Evolutionary conservation across 2,113 vertebrate genomes (phyloP).

Genomic region (Miniopterus natalensis): DNA sequence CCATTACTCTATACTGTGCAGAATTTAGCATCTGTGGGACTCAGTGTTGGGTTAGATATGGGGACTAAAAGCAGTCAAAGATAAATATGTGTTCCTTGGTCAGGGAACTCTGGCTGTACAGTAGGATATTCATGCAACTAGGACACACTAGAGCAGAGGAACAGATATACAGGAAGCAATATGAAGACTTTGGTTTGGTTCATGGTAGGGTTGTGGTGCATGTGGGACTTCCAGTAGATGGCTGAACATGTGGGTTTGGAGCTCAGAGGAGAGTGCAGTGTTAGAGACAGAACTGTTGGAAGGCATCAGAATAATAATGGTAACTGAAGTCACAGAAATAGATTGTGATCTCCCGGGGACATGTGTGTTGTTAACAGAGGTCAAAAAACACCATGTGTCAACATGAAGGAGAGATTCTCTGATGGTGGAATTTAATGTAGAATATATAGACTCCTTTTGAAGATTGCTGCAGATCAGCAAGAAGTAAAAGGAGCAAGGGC

Average conservation of each 20-base stretch:
- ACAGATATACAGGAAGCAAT: background rate
- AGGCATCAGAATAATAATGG: background rate
- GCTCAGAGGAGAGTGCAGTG: background rate
- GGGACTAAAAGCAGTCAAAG: background rate
- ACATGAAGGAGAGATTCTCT: slow-evolving; percentile 11
- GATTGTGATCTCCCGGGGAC: background rate
- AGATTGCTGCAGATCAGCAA: background rate
- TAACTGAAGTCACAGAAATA: background rate
- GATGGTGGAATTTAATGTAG: background rate
- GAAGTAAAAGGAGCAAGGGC: background rate
- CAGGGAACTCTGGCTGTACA: background rate
- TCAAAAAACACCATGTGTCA: background rate
- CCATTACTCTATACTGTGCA: background rate
- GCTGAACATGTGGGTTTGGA: background rate
- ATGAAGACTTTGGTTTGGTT: slow-evolving; percentile 17
- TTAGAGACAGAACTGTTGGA: background rate
- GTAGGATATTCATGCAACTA: background rate
- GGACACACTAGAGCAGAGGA: background rate
- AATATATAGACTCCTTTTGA: background rate
- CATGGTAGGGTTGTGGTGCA: background rate
- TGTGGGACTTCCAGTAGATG: background rate
- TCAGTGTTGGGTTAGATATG: background rate
- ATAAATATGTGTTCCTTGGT: background rate
- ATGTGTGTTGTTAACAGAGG: background rate
- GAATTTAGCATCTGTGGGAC: background rate